Base-by-base conservation (phyloP, 2,113 vertebrate genomes). In the Okapia johnstoni region DNA sequence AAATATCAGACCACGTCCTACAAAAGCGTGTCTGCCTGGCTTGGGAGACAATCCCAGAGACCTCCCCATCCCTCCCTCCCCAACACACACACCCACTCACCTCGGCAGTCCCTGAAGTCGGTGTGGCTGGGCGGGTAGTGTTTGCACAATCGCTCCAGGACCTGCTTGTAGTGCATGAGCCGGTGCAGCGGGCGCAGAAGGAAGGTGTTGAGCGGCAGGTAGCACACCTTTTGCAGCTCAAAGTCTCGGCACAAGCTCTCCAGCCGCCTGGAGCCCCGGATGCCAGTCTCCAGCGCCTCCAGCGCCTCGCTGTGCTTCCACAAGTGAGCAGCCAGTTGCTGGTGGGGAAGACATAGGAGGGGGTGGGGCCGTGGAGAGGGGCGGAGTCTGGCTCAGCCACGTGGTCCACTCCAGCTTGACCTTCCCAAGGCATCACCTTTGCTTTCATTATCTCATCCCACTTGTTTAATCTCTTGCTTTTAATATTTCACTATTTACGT, bases 191-290 rank as follows among this genome's bases (percentile, higher is more conserved):
- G 99, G 76, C 99, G 99, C 98, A 99, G 99, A 3, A 99, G 99
- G 98, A 99, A 99, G 94, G 99, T 99, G 77, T 99, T 99, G 97
- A 99, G 99, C 11, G 99, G 99, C 97, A 99, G 97, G 98, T 99
- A 99, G 97, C 99, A 99, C 96, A 99, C 99, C 97, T 99, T 99
- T 97, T 99, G 99, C 98, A 99, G 99, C 98, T 99, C 99, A 85
- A 99, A 99, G 98, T 99, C 99, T 89, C 99, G 98, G 99, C 99
- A 99, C 73, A 99, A 97, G 36, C 66, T 98, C 98, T 99, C 99
- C 98, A 99, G 97, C 98, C 98, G 99, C 88, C 99, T 99, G 2
- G 99, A 99, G 25, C 97, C 98, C 97, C 98, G 99, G 97, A 99
- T 99, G 2, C 98, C 98, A 0, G 98, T 99, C 98, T 99, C 99